Evolutionary conservation across 1,140 invertebrate species (phyloP).

Genomic region (Coptotermes formosanus): DNA sequence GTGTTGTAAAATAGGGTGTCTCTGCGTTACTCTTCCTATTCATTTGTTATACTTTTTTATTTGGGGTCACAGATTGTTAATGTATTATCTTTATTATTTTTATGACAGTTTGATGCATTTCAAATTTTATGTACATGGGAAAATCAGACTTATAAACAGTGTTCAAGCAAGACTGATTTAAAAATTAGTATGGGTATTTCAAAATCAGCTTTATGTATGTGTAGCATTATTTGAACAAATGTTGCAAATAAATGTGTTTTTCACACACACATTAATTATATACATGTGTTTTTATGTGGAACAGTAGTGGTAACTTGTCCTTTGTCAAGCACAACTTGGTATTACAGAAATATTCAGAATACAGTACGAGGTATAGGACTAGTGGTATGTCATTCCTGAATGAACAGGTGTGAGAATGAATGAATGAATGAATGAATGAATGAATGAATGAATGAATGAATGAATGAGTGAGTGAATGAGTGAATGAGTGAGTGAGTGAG

Average conservation of each 20-base stretch:
- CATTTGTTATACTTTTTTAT: not conserved
- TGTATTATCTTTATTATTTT: not conserved
- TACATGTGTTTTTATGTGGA: no score
- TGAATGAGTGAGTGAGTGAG: no score
- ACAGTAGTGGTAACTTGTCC: no score
- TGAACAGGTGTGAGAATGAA: no score
- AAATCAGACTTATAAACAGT: not conserved
- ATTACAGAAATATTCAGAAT: no score
- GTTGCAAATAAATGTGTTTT: not conserved
- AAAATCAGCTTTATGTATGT: not conserved
- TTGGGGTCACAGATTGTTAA: slow-evolving; percentile 2
- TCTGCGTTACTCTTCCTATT: not conserved
- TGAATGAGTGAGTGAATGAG: no score
- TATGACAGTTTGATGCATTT: not conserved
- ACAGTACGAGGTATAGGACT: no score
- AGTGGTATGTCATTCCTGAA: no score
- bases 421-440: no score
- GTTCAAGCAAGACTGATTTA: not conserved
- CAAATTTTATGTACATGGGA: not conserved
- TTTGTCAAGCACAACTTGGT: no score
- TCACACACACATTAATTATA: no score
- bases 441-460: no score
- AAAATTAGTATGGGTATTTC: not conserved
- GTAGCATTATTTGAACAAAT: not conserved
- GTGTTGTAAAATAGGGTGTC: not conserved